Percentiles rank a stretch among this genome's conserved stretches.
Evolutionary conservation across 2,113 vertebrate genomes (phyloP).

Genomic region (Pseudorectes ferrugineus): DNA sequence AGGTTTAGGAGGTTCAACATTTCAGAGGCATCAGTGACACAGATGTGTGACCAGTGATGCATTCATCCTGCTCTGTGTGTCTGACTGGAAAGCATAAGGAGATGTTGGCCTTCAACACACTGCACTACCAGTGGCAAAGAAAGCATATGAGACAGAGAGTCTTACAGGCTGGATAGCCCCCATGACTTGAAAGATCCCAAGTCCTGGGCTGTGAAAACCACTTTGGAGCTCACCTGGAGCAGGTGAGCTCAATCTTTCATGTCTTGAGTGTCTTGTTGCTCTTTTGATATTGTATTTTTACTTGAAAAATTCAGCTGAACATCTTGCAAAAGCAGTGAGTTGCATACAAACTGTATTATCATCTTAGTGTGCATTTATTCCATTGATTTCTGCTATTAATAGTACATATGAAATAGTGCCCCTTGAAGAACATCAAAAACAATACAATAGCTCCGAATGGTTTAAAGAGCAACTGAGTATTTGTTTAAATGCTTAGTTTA

Average conservation of each 20-base stretch:
- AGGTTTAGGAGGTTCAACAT: neutral
- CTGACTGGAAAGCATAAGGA: neutral
- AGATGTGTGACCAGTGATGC: neutral
- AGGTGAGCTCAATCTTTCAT: neutral
- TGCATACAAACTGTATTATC: neutral
- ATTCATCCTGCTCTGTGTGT: neutral
- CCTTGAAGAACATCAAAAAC: neutral
- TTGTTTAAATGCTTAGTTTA: neutral
- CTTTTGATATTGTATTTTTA: neutral
- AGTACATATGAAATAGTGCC: neutral
- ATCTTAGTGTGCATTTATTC: neutral
- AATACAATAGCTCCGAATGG: neutral
- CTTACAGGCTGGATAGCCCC: neutral
- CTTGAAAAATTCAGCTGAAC: neutral
- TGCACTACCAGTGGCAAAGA: neutral
- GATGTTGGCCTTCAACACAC: neutral
- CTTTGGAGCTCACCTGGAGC: neutral
- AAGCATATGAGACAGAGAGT: neutral
- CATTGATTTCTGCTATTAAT: neutral
- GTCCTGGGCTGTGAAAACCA: neutral
- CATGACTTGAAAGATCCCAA: neutral
- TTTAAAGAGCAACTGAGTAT: neutral
- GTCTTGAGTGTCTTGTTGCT: neutral
- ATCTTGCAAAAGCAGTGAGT: neutral
- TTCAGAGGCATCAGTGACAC: neutral